Evolutionary conservation across 2,888 invertebrate genomes (phyloP).

Genomic region (Silvanus unidentatus): DNA sequence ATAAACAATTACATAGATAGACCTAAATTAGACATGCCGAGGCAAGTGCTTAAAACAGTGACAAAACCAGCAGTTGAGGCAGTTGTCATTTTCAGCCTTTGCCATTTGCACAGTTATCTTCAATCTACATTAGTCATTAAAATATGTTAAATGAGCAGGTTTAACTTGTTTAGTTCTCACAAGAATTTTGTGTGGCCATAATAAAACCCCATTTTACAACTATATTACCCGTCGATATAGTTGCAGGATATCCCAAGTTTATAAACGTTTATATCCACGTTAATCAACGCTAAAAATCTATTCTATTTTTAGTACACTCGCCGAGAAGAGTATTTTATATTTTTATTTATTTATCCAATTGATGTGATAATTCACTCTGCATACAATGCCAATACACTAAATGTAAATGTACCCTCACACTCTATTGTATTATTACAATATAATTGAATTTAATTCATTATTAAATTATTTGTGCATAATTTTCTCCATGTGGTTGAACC

Average conservation of each 20-base stretch:
- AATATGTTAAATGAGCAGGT: slow-evolving; percentile 7
- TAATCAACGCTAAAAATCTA: slow-evolving; percentile 5
- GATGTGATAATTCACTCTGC: too few species aligned
- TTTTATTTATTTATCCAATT: too few species aligned
- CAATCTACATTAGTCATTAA: slow-evolving; percentile 13
- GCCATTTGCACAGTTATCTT: slow-evolving; percentile 11
- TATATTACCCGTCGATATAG: slow-evolving; percentile 14
- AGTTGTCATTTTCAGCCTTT: slow-evolving; percentile 10
- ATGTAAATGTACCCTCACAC: too few species aligned
- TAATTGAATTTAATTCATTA: too few species aligned
- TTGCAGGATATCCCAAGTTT: slow-evolving; percentile 10
- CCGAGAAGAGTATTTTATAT: too few species aligned
- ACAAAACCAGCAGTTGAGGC: slow-evolving; percentile 9
- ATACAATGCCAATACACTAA: too few species aligned
- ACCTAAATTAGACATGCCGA: not conserved
- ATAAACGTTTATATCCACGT: slow-evolving; percentile 19
- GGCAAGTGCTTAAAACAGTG: slow-evolving; percentile 7
- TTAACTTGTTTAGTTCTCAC: slow-evolving; percentile 11
- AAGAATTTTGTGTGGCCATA: slow-evolving; percentile 17
- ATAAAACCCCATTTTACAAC: slow-evolving; percentile 20
- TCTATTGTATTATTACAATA: too few species aligned
- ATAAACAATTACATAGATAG: too few species aligned
- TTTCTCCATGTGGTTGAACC: too few species aligned
- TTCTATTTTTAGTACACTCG: too few species aligned
- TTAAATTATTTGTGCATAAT: too few species aligned